Base-by-base conservation (phyloP, 2,113 vertebrate species). In the Hydrolagus affinis region DNA sequence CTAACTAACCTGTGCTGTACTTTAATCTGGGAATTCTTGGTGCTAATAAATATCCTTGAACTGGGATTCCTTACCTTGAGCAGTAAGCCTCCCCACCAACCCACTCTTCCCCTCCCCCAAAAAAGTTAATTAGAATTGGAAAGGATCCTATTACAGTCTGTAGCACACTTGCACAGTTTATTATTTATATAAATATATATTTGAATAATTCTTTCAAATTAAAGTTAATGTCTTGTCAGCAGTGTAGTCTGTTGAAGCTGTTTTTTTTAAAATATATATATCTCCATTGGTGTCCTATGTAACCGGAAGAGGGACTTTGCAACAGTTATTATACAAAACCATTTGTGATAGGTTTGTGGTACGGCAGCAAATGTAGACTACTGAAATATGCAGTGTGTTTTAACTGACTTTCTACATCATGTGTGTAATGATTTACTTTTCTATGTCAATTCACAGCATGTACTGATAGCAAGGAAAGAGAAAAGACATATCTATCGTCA, bases 151-250 rank as follows among this genome's bases (percentile, higher is more conserved):
- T 1, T 23, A 57, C 21, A 15, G 56, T 17, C 75, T 60, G 6
- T 32, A 21, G 78, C 78, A 66, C 62, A 28, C 28, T 28, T 83
- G 25, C 78, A 32, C 62, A 66, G 11, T 28, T 28, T 66, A 23
- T 83, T 83, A 66, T 62, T 62, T 83, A 64, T 83, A 64, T 30
- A 19, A 80, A 57, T 75, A 56, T 66, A 17, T 44, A 66, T 25
- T 28, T 32, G 77, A 83, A 8, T 80, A 15, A 19, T 83, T 11
- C 11, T 23, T 83, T 83, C 17, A 30, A 60, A 44, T 44, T 44
- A 44, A 44, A 44, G 44, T 44, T 44, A 44, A 44, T 68, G 60
- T 17, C 62, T 28, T 83, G 60, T 66, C 8, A 9, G 44, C 44
- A 44, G 44, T 44, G 44, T 6, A 44, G 44, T 44, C 44, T 44